Percentiles rank a stretch among this genome's conserved stretches.
phyloP scores from a whole-genome alignment of 1,140 invertebrate species.

The Popillia japonica region DNA sequence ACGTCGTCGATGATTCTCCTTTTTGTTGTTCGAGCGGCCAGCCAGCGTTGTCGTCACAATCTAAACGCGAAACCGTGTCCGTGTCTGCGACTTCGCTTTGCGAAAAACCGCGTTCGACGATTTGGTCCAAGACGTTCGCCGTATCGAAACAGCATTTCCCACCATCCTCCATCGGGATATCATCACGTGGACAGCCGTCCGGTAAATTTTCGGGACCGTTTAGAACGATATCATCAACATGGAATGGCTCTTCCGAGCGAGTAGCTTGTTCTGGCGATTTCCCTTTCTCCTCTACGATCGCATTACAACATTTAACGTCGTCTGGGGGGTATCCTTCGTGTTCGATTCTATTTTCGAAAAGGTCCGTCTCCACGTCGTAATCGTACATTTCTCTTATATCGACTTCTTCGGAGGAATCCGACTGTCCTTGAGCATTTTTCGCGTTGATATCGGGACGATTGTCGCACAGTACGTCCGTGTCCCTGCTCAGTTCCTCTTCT shows the following conservation, averaged over 20 bases:
- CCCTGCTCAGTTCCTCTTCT: not conserved
- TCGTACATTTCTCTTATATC: not conserved
- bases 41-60: not conserved
- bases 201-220: not conserved
- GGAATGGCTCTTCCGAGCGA: too few species aligned
- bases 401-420: not conserved
- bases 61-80: not conserved
- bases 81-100: not conserved
- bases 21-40: not conserved
- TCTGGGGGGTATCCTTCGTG: not conserved
- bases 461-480: not conserved
- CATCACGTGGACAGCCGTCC: not conserved
- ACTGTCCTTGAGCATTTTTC: not conserved
- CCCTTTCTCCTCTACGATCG: not conserved
- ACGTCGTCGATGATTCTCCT: not conserved
- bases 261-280: too few species aligned
- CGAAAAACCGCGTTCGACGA: not conserved
- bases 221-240: not conserved
- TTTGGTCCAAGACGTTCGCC: not conserved
- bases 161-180: not conserved
- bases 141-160: not conserved
- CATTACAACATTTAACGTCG: not conserved
- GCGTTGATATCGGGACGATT: not conserved
- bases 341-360: not conserved
- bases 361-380: not conserved